Evolutionary conservation across 2,797 vertebrate genomes (phyloP).

Genomic region (Falco cherrug): DNA sequence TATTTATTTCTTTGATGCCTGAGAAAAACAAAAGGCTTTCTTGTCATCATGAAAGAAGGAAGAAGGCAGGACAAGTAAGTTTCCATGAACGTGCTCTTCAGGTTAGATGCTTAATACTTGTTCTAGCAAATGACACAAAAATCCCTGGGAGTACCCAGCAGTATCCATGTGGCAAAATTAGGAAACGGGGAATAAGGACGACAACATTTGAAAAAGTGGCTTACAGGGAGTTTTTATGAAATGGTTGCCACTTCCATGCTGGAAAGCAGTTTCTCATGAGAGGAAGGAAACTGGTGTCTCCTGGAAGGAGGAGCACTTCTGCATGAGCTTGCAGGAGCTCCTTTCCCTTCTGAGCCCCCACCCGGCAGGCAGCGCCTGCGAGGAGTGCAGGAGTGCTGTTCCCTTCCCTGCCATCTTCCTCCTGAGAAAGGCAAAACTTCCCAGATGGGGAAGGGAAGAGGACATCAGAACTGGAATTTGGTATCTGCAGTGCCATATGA

Average conservation of each 20-base stretch:
- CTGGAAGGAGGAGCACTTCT: not conserved
- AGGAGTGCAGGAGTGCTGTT: not conserved
- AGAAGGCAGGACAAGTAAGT: not conserved
- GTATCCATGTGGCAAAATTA: not conserved
- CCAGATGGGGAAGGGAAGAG: not conserved
- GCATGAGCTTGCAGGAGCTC: not conserved
- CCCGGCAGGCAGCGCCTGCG: not conserved
- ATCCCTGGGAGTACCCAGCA: not conserved
- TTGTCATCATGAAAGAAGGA: constrained; percentile 2
- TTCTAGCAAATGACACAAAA: not conserved
- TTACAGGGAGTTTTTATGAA: not conserved
- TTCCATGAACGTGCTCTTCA: not conserved
- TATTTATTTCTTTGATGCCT: constrained; percentile 8
- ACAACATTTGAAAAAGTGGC: not conserved
- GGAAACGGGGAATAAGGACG: not conserved
- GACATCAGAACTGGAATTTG: not conserved
- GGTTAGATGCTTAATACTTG: not conserved
- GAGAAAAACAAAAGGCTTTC: not conserved
- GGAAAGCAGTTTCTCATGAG: not conserved
- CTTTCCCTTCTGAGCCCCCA: not conserved
- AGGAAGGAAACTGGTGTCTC: not conserved
- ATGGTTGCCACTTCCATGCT: not conserved
- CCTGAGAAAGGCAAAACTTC: not conserved
- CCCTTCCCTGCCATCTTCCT: not conserved
- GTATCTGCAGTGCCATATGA: not conserved